These are phyloP conservation scores for Ormyrus pomaceus DNA, from an alignment of 2,888 invertebrate species.

Conservation along the genomic window DNA sequence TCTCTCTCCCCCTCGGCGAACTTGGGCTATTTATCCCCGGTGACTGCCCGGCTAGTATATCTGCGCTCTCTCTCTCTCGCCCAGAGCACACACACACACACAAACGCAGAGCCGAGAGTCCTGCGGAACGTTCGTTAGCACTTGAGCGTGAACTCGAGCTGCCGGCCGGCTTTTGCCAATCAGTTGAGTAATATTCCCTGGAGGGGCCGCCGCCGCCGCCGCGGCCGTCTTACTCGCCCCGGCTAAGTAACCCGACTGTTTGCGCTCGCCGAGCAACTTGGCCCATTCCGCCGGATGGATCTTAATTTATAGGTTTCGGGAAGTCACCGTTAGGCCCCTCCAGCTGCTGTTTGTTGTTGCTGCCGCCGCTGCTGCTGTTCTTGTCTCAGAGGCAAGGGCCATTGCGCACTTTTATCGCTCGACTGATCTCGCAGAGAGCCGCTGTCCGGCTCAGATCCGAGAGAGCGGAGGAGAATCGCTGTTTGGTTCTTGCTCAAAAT, in stretches of 20 bases:
- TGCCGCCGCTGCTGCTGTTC: no score
- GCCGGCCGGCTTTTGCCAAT: conserved; percentile 61
- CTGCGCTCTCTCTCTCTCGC: neutral
- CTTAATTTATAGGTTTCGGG: conserved; percentile 5
- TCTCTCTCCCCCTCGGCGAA: neutral
- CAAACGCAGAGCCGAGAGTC: neutral
- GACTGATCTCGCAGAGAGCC: no score
- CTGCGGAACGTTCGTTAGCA: neutral
- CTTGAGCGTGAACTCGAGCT: neutral
- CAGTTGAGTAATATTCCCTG: conserved; percentile 61
- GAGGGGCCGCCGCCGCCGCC: neutral
- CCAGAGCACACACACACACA: no score
- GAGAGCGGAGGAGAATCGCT: no score
- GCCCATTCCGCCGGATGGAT: neutral
- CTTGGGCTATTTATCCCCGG: conserved; percentile 10
- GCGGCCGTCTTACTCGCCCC: neutral
- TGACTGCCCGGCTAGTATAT: neutral
- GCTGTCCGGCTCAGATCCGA: no score
- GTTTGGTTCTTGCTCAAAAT: no score
- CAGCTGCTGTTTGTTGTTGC: neutral
- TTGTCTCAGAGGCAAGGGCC: no score
- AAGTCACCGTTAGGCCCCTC: neutral
- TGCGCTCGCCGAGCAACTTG: neutral
- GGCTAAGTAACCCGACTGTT: no score
- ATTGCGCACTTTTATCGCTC: no score